A percentile compares a stretch with the other conserved stretches of the same genome.
phyloP scores from a whole-genome alignment of 2,888 invertebrate species.

The Meiosimyza platycephala region DNA sequence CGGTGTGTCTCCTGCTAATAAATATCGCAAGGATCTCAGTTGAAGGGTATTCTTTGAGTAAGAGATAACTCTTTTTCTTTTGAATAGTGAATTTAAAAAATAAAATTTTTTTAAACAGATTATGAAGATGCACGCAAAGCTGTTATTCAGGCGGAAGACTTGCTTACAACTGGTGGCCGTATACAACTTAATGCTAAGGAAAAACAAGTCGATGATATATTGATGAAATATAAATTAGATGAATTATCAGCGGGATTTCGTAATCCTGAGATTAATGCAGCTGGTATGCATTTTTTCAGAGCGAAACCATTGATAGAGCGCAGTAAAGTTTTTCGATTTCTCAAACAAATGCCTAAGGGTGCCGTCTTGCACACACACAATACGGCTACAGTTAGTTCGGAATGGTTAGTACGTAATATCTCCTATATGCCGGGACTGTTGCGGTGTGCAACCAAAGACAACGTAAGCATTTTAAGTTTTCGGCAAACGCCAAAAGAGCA shows the following conservation, averaged over 20 bases:
- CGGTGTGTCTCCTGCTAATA: background rate
- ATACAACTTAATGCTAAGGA: conserved; percentile 54
- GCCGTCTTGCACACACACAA: conserved; percentile 71
- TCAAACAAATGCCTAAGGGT: conserved; percentile 72
- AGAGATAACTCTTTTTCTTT: background rate
- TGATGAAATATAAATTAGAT: conserved; percentile 59
- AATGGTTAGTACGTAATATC: conserved; percentile 69
- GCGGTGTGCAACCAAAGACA: conserved; percentile 53
- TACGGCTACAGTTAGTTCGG: conserved; percentile 68
- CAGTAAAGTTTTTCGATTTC: conserved; percentile 70
- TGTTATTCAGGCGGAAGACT: conserved; percentile 60
- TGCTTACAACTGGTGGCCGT: conserved; percentile 60
- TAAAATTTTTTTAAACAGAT: conserved; percentile 44
- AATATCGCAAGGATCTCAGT: background rate
- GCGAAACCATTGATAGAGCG: conserved; percentile 69
- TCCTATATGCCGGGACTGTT: conserved; percentile 67
- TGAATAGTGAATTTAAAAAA: background rate
- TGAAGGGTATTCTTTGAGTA: background rate
- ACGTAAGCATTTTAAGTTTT: conserved; percentile 51
- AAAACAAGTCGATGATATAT: conserved; percentile 56
- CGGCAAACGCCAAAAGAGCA: conserved; percentile 49
- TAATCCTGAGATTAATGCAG: conserved; percentile 62
- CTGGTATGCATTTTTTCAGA: conserved; percentile 71
- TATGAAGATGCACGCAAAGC: conserved; percentile 60
- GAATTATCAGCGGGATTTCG: conserved; percentile 57